Base-by-base conservation (phyloP, 2,888 invertebrate species). In the Melanophora roralis region DNA sequence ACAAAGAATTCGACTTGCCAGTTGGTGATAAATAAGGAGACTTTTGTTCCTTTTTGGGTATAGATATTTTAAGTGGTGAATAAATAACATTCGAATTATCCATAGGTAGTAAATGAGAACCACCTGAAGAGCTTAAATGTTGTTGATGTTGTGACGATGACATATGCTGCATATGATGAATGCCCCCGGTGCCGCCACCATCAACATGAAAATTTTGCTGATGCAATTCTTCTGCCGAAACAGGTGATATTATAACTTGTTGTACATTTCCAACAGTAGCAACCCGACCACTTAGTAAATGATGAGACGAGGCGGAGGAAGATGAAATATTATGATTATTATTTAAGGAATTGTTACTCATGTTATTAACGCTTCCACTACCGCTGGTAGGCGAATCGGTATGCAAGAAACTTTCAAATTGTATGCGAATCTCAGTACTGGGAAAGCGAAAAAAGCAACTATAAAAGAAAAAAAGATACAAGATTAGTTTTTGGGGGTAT, bases 361-460 rank as follows among this genome's bases (percentile, higher is more conserved):
- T 21, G 36, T 47, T 73, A 21, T 73, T 73, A 64, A 64, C 69
- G 34, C 78, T 38, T 16, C 59, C 73, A 38, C 76, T 74, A 60
- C 73, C 55, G 16, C 82, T 83, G 72, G 76, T 51, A 23, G 92
- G 92, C 53, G 93, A 93, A 82, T 93, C 92, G 86, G 96, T 95
- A 88, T 96, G 95, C 83, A 97, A 94, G 89, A 98, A 92, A 74
- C 97, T 97, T 91, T 97, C 96, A 91, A 98, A 98, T 89, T 95
- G 93, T 87, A 98, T 93, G 84, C 96, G 95, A 89, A 98, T 98
- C 90, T 96, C 98, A 89, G 98, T 98, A 90, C 98, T 98, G 79
- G 98, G 98, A 92, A 98, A 98, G 85, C 98, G 94, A 87, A 98
- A 94, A 83, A 95, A 95, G 91, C 98, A 98, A 91, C 98, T 98